Base-by-base conservation (phyloP, 30 jellyfish, hydroid and myxozoan genomes). In the Calvadosia cruxmelitensis region DNA sequence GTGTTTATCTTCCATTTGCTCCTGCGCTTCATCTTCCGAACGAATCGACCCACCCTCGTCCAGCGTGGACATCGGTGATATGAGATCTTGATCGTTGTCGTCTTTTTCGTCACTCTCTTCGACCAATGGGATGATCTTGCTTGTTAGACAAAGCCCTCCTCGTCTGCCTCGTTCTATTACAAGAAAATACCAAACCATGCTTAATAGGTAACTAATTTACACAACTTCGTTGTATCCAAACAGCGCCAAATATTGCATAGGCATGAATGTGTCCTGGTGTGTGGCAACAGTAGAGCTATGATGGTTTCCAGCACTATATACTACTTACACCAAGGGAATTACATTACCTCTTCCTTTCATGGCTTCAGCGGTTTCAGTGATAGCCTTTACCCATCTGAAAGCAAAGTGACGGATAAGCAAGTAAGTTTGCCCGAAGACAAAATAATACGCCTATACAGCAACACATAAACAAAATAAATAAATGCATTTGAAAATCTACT, bases 131-230 rank as follows among this genome's bases (percentile, higher is more conserved):
- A 72, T 63, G 57, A 71, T 78, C 29, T 80, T 71, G 26, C 85
- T 35, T 24, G 81, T 66, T 34, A 81, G 48, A 48, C 85, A 81
- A 15, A 81, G 51, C 2, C 86, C 94, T 25, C 94, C 94, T 23
- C 94, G 86, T 24, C 94, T 74, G 0, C 94, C 94, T 1, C 94
- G 94, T 50, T 82, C 94, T 82, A 49, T 28, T 32, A 65, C 3
- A 42, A 3, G 35, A 62, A 28, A 34, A 20, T 10, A 68, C 33
- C 10, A 2, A 68, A 25, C 24, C 74, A 68, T 1, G 12, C 28
- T 67, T 31, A 20, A 1, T 25, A 3, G 2, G 3, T 33, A 12
- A 2, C 29, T 1, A 12, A 5, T 26, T 30, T 68, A n/a, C n/a
- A 65, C 31, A 31, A 67, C n/a, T 30, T 24, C 72, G 33, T n/a